Conservation (phyloP, 2,888 invertebrate genomes). For the Choreutis nemorana region DNA sequence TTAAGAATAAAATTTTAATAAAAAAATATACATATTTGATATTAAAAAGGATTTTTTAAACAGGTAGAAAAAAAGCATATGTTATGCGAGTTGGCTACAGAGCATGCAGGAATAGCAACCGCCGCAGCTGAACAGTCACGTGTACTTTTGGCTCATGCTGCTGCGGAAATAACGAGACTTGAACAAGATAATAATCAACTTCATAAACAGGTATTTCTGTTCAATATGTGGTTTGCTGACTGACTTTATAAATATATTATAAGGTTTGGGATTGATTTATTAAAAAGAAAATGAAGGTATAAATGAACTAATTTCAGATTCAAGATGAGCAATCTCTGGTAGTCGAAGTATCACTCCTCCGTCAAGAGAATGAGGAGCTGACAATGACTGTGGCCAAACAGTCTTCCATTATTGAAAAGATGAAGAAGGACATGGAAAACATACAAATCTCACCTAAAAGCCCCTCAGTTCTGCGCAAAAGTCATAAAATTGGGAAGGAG, state of each 20-base stretch:
- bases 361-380: slow-evolving; percentile 56
- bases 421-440: slow-evolving; percentile 47
- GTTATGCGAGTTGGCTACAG: slow-evolving; percentile 39
- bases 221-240: too few relatives aligned
- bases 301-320: slow-evolving; percentile 35
- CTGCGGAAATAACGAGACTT: slow-evolving; percentile 36
- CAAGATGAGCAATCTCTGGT: slow-evolving; percentile 57
- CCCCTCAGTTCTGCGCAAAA: slow-evolving; percentile 41
- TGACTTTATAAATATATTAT: too few relatives aligned
- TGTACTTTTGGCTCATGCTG: slow-evolving; percentile 36
- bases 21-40: background rate
- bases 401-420: slow-evolving; percentile 47
- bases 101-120: slow-evolving; percentile 46
- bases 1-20: background rate
- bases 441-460: slow-evolving; percentile 41
- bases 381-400: slow-evolving; percentile 50
- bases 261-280: too few relatives aligned
- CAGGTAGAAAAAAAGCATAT: slow-evolving; percentile 47
- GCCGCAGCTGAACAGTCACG: slow-evolving; percentile 50
- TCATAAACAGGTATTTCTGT: slow-evolving; percentile 41
- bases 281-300: too few relatives aligned
- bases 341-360: slow-evolving; percentile 49
- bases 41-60: background rate
- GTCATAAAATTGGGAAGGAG: slow-evolving; percentile 51
- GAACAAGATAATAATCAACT: slow-evolving; percentile 42